Base-by-base conservation (phyloP, 2,113 vertebrate species). In the Axis porcinus region DNA sequence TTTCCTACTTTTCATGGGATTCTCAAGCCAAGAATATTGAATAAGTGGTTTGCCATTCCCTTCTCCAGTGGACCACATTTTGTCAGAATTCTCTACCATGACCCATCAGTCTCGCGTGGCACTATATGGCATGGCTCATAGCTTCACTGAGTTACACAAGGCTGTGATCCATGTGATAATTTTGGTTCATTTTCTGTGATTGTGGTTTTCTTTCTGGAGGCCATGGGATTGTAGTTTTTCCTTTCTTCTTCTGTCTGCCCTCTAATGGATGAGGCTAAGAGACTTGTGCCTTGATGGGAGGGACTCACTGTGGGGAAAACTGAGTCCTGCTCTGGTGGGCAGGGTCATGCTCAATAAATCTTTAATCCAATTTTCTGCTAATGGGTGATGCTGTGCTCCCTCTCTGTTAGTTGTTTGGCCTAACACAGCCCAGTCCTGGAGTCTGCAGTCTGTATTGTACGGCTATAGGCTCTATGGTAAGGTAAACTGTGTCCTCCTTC, bases 401-500 rank as follows among this genome's bases (percentile, higher is more conserved):
- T 40, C 19, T 40, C 36, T 74, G 67, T 74, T 74, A 40, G 21
- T 74, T 74, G 36, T 74, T 74, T 74, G 67, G 36, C 21, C n/a
- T 74, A 25, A 25, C 6, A 21, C 21, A 40, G 21, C 36, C 21
- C 11, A 25, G 67, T 40, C 21, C 10, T 25, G 2, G 36, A 74
- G 67, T 74, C 36, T 40, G 67, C 36, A 40, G 36, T 40, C 67
- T 74, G 19, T 25, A 40, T 3, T 36, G 36, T 74, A 74, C 1
- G 11, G 5, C 67, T 40, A 7, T 43, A 25, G 67, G 36, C 36
- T 74, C 67, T 43, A 25, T 74, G 36, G 21, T 74, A 43, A 25
- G 11, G 21, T 14, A 23, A 74, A 74, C 0, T 0, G 70, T 43
- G 70, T 7, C 70, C 21, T 43, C 21, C 36, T 74, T 25, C 70